A percentile compares a stretch with the other conserved stretches of the same genome.
Evolutionary conservation across 2,888 invertebrate genomes (phyloP).

Genomic region (Athripsodes cinereus): DNA sequence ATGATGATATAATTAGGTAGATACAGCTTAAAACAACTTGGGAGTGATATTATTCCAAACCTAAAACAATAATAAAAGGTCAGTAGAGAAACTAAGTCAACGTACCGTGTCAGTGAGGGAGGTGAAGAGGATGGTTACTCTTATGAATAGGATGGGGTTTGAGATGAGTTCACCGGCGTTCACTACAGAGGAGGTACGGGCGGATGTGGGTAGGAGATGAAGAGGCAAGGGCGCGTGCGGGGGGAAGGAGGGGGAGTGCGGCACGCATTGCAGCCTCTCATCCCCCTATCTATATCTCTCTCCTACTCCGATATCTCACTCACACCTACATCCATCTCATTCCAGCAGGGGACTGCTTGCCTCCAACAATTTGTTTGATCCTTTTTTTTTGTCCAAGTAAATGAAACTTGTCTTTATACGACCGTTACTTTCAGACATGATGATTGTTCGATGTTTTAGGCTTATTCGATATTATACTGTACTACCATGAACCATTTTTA

Average conservation of each 20-base stretch:
- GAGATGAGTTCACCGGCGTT: constrained; percentile 4
- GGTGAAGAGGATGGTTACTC: constrained; percentile 8
- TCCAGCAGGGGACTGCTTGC: neutral
- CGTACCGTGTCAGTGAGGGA: constrained; percentile 9
- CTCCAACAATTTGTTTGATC: constrained; percentile 5
- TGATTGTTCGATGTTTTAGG: neutral
- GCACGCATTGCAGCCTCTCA: constrained; percentile 30
- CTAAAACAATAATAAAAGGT: neutral
- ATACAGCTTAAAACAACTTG: neutral
- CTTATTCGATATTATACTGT: neutral
- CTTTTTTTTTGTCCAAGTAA: constrained; percentile 3
- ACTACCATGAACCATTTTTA: no score
- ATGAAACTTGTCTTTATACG: constrained; percentile 2
- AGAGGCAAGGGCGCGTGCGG: constrained; percentile 7
- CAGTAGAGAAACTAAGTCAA: neutral
- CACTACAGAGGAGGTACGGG: neutral
- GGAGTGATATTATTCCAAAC: neutral
- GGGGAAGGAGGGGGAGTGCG: constrained; percentile 22
- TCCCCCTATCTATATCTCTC: constrained; percentile 31
- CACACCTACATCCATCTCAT: neutral
- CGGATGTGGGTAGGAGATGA: constrained; percentile 16
- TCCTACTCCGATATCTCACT: neutral
- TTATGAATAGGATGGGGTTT: neutral
- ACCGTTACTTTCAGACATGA: constrained; percentile 2
- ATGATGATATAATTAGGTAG: neutral